These are phyloP conservation scores for Aurelia sp. DNA, from an alignment of 30 jellyfish, hydroid and myxozoan genomes.

Conservation along the genomic window DNA sequence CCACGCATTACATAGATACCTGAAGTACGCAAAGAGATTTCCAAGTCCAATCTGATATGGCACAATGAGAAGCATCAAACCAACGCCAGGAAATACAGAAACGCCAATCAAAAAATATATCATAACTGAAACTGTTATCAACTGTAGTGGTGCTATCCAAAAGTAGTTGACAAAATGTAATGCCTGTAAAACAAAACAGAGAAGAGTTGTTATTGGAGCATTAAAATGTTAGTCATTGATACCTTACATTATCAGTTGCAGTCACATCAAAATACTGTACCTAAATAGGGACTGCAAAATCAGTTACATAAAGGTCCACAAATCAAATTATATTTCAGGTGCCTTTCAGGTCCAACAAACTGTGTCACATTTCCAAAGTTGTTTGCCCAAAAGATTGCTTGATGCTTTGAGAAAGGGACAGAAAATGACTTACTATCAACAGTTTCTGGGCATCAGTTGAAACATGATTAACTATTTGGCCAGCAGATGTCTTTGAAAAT, in stretches of 20 bases:
- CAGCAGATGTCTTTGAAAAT: constrained; percentile 60
- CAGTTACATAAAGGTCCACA: too few species aligned
- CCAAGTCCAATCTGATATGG: constrained; percentile 66
- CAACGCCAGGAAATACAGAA: constrained; percentile 78
- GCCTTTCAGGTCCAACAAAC: too few species aligned
- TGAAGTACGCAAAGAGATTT: constrained; percentile 43
- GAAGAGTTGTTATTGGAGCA: not conserved
- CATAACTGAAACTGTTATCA: constrained; percentile 30
- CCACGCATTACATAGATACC: constrained; percentile 17
- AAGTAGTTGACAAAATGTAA: constrained; percentile 58
- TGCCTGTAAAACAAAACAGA: constrained; percentile 5
- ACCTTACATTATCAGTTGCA: not conserved
- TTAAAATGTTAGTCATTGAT: not conserved
- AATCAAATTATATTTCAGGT: too few species aligned
- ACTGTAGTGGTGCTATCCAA: constrained; percentile 73
- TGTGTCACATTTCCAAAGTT: too few species aligned
- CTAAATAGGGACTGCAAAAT: too few species aligned
- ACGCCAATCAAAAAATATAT: constrained; percentile 49
- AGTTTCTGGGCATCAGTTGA: constrained; percentile 64
- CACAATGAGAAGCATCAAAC: constrained; percentile 36
- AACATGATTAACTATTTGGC: constrained; percentile 48
- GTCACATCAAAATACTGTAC: too few species aligned
- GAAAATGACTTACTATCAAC: constrained; percentile 16
- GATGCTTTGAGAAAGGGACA: too few species aligned
- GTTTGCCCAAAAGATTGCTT: too few species aligned